Evolutionary conservation across 2,888 invertebrate genomes (phyloP).

Genomic region (Trimorus sp.): DNA sequence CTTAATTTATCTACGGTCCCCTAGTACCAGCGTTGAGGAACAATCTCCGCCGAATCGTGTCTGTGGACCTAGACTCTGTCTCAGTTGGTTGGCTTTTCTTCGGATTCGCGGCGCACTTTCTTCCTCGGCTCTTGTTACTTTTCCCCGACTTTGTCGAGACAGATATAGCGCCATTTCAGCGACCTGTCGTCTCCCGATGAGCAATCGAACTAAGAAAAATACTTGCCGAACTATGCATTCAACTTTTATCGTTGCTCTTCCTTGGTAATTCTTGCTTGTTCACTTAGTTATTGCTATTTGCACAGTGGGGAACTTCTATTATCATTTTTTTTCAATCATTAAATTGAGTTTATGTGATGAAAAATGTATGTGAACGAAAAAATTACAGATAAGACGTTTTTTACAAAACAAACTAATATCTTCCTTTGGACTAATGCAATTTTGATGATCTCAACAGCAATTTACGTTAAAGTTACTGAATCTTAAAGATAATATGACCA

Average conservation of each 20-base stretch:
- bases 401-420: too few relatives aligned
- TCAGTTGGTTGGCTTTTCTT: slow-evolving; percentile 21
- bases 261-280: slow-evolving; percentile 14
- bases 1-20: slow-evolving; percentile 71
- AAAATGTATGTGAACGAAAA: too few relatives aligned
- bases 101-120: slow-evolving; percentile 12
- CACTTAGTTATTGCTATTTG: slow-evolving; percentile 49
- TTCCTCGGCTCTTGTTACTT: slow-evolving; percentile 23
- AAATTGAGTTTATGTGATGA: slow-evolving; percentile 28
- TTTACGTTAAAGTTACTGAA: too few relatives aligned
- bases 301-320: slow-evolving; percentile 38
- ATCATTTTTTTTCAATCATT: slow-evolving; percentile 48
- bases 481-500: too few relatives aligned
- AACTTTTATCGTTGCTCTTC: slow-evolving; percentile 40
- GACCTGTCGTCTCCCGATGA: slow-evolving; percentile 54
- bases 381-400: too few relatives aligned
- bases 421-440: too few relatives aligned
- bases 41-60: slow-evolving; percentile 57
- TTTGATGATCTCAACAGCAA: too few relatives aligned
- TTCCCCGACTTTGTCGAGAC: slow-evolving; percentile 15
- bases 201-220: slow-evolving; percentile 60
- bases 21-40: slow-evolving; percentile 69
- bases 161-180: slow-evolving; percentile 43
- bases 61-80: slow-evolving; percentile 49
- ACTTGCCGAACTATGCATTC: slow-evolving; percentile 55